Percentiles rank a stretch among this genome's conserved stretches.
Evolutionary conservation across 2,113 vertebrate species (phyloP).

Genomic region (Tringa solitaria): DNA sequence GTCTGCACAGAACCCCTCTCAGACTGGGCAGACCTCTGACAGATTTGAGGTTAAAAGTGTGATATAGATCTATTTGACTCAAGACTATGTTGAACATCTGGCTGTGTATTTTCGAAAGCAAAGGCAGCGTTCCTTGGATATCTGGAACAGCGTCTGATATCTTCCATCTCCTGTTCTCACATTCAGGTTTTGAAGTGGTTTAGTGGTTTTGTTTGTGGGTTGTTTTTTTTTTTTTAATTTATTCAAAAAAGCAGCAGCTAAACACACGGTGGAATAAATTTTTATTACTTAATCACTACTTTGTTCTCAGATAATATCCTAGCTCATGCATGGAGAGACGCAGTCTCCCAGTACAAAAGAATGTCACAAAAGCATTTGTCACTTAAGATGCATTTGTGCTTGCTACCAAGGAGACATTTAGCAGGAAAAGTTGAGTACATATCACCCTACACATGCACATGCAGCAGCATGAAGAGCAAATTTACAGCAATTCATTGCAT

Average conservation of each 20-base stretch:
- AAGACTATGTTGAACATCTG: neutral
- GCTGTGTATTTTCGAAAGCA: neutral
- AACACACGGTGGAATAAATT: conserved; percentile 28
- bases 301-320: neutral
- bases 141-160: neutral
- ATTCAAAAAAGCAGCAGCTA: neutral
- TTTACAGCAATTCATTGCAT: neutral
- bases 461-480: neutral
- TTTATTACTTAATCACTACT: conserved; percentile 26
- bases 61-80: neutral
- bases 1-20: neutral
- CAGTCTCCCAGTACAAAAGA: neutral
- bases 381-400: conserved; percentile 8
- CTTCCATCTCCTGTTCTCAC: neutral
- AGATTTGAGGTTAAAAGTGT: neutral
- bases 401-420: neutral
- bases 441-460: neutral
- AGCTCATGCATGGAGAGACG: neutral
- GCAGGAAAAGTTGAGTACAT: neutral
- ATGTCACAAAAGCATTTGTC: neutral
- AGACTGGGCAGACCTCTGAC: neutral
- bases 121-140: neutral
- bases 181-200: neutral
- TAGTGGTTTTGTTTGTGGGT: neutral
- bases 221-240: neutral